Evolutionary conservation across 2,797 vertebrate genomes (phyloP).

Genomic region (Champsocephalus esox): DNA sequence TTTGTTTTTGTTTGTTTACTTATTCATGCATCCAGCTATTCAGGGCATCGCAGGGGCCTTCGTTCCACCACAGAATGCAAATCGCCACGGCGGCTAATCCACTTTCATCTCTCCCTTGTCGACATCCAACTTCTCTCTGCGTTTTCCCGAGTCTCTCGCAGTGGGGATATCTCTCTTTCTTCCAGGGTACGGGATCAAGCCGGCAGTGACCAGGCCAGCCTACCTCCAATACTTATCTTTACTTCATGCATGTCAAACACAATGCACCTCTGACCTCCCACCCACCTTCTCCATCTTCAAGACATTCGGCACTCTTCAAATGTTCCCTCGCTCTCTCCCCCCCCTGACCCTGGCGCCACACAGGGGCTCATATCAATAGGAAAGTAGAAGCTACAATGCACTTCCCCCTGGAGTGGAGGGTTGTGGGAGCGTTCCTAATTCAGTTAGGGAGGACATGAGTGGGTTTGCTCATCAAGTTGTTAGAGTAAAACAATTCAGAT

Average conservation of each 20-base stretch:
- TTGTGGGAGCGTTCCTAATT: slow-evolving; percentile 78
- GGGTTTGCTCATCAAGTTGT: slow-evolving; percentile 81
- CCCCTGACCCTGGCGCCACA: slow-evolving; percentile 73
- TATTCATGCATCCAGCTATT: slow-evolving; percentile 87
- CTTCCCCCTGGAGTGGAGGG: slow-evolving; percentile 63
- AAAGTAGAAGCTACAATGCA: slow-evolving; percentile 45
- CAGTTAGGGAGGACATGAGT: slow-evolving; percentile 81
- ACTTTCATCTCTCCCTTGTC: slow-evolving; percentile 81
- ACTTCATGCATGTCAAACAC: slow-evolving; percentile 60
- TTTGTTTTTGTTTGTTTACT: slow-evolving; percentile 88
- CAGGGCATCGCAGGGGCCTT: slow-evolving; percentile 81
- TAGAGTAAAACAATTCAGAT: slow-evolving; percentile 76
- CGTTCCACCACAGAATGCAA: slow-evolving; percentile 82
- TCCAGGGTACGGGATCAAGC: slow-evolving; percentile 39
- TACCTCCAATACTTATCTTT: slow-evolving; percentile 24
- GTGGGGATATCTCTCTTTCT: slow-evolving; percentile 56
- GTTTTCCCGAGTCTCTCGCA: slow-evolving; percentile 50
- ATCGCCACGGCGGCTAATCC: slow-evolving; percentile 82
- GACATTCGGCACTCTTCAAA: slow-evolving; percentile 29
- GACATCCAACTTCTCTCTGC: slow-evolving; percentile 70
- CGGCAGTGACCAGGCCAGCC: slow-evolving; percentile 55
- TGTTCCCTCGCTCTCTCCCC: slow-evolving; percentile 21
- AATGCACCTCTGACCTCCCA: slow-evolving; percentile 39
- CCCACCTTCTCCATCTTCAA: slow-evolving; percentile 31
- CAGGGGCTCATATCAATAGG: slow-evolving; percentile 48